phyloP scores from a whole-genome alignment of 2,888 invertebrate species.

The Platypus cylindrus region DNA sequence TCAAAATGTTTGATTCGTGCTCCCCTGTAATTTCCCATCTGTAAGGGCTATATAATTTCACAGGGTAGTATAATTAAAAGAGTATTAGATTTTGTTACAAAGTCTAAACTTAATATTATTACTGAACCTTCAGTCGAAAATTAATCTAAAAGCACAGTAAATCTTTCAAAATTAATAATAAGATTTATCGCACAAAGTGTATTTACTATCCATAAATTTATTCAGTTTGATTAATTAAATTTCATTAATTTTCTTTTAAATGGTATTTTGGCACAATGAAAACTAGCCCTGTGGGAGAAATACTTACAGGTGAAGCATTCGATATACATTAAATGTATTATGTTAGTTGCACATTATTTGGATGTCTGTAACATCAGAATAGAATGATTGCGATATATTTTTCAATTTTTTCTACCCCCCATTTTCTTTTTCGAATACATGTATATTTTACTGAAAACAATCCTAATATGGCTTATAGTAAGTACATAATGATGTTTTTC shows the following conservation, averaged over 20 bases:
- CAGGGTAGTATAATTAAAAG: slow-evolving; percentile 3
- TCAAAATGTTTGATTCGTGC: slow-evolving; percentile 23
- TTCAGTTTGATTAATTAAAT: not conserved
- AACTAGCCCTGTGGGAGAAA: slow-evolving; percentile 9
- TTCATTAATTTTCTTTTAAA: not conserved
- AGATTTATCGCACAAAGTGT: not conserved
- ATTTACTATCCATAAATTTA: not conserved
- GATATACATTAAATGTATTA: slow-evolving; percentile 24
- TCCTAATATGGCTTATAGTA: no score
- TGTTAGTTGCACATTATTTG: slow-evolving; percentile 30
- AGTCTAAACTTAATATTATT: not conserved
- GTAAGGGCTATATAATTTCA: slow-evolving; percentile 14
- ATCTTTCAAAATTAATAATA: not conserved
- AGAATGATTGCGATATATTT: slow-evolving; percentile 14
- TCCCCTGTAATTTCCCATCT: slow-evolving; percentile 19
- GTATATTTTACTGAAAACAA: slow-evolving; percentile 13
- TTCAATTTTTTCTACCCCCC: slow-evolving; percentile 5
- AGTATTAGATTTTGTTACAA: not conserved
- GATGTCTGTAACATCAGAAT: slow-evolving; percentile 22
- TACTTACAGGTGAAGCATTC: slow-evolving; percentile 22
- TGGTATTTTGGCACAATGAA: no score
- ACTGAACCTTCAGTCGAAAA: not conserved
- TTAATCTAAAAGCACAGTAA: not conserved
- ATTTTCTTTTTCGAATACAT: slow-evolving; percentile 9
- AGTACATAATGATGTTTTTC: no score